These are phyloP conservation scores for Scortum barcoo DNA, from an alignment of 2,113 vertebrate genomes.

Conservation along the genomic window DNA sequence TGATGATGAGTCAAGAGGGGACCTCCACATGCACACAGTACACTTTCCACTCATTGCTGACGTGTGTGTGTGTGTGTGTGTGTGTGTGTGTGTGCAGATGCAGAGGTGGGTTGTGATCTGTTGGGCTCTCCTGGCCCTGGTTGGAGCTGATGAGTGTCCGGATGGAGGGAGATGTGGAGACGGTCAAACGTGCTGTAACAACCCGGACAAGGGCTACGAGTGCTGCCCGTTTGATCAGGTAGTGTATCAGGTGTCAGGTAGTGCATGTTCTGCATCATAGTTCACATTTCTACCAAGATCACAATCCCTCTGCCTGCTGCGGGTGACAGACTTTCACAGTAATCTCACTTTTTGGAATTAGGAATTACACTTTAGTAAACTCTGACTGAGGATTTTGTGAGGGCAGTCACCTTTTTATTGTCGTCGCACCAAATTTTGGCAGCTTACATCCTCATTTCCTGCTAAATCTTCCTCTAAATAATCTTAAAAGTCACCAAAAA, in stretches of 20 bases:
- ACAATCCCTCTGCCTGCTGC: not conserved
- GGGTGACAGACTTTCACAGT: not conserved
- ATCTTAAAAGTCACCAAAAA: too few relatives aligned
- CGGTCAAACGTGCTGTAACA: conserved; percentile 85
- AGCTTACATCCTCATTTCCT: too few relatives aligned
- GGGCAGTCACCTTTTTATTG: not conserved
- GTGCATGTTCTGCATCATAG: not conserved
- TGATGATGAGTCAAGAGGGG: not conserved
- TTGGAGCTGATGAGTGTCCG: conserved; percentile 72
- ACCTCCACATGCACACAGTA: not conserved
- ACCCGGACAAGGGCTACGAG: conserved; percentile 58
- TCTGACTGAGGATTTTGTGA: not conserved
- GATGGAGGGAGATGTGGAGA: conserved; percentile 77
- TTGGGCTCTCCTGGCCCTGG: conserved; percentile 67
- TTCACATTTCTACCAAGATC: not conserved
- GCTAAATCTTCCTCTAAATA: too few relatives aligned
- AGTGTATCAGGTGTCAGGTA: too few relatives aligned
- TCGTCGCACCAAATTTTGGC: not conserved
- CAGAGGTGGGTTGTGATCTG: conserved; percentile 63
- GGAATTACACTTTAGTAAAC: not conserved
- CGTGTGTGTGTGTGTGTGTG: not conserved
- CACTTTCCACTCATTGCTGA: not conserved
- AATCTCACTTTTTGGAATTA: not conserved
- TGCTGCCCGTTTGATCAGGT: conserved; percentile 83
- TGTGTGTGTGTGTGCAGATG: conserved; percentile 75